Conservation (phyloP, 2,113 vertebrate genomes). For the Corvus moneduloides region DNA sequence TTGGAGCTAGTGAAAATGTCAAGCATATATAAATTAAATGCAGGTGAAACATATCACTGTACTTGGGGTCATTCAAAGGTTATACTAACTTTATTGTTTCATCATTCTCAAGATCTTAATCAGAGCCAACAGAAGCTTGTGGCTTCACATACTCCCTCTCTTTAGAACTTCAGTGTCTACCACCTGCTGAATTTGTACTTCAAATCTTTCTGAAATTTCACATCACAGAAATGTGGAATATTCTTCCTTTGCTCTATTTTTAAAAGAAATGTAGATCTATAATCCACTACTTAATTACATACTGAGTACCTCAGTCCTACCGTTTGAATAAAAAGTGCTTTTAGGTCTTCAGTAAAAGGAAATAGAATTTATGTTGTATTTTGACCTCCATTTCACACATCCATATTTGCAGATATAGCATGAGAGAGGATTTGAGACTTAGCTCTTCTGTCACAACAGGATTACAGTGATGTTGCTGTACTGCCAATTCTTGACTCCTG, state of each 20-base stretch:
- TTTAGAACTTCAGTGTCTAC: neutral
- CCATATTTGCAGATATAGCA: neutral
- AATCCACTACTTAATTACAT: neutral
- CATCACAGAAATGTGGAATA: neutral
- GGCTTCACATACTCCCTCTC: neutral
- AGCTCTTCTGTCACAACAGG: neutral
- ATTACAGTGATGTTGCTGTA: neutral
- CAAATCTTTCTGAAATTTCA: neutral
- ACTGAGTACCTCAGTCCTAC: neutral
- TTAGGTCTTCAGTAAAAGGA: neutral
- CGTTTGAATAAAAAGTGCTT: neutral
- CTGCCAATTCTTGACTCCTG: neutral
- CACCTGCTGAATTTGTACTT: constrained; percentile 1
- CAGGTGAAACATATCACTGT: neutral
- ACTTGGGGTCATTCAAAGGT: neutral
- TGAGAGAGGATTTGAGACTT: neutral
- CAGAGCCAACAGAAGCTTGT: neutral
- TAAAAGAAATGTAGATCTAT: neutral
- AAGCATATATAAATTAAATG: neutral
- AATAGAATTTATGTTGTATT: neutral
- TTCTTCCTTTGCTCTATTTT: neutral
- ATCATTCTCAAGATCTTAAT: neutral
- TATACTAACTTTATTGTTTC: neutral
- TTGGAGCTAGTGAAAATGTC: neutral
- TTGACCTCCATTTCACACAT: neutral